Evolutionary conservation across 2,888 invertebrate genomes (phyloP).

Genomic region (Agriotes lineatus): DNA sequence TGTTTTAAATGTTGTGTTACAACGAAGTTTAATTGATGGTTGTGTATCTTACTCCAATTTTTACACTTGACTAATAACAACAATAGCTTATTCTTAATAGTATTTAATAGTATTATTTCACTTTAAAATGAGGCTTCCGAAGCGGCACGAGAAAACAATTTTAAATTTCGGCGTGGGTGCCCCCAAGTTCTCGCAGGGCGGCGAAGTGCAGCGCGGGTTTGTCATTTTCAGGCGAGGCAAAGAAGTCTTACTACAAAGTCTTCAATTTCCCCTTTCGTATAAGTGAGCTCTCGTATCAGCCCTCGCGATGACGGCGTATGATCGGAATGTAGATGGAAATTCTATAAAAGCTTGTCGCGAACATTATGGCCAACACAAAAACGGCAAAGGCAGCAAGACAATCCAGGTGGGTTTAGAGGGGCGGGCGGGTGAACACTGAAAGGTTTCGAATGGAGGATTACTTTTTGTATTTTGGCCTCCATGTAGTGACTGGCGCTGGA

Average conservation of each 20-base stretch:
- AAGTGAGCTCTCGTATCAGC: constrained; percentile 38
- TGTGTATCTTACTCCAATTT: too few relatives aligned
- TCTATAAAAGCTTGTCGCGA: constrained; percentile 34
- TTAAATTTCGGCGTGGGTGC: background rate
- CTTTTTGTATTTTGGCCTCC: too few relatives aligned
- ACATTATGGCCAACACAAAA: constrained; percentile 24
- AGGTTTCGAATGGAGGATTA: too few relatives aligned
- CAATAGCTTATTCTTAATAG: too few relatives aligned
- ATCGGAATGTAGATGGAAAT: constrained; percentile 38
- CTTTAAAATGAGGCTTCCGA: too few relatives aligned
- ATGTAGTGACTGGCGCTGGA: too few relatives aligned
- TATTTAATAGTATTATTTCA: too few relatives aligned
- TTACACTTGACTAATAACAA: too few relatives aligned
- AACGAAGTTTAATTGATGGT: too few relatives aligned
- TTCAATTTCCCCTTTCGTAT: constrained; percentile 36
- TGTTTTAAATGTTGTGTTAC: too few relatives aligned
- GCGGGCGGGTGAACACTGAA: too few relatives aligned
- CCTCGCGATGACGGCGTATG: constrained; percentile 30
- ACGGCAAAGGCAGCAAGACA: constrained; percentile 13
- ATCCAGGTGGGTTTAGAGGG: background rate
- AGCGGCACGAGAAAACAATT: background rate
- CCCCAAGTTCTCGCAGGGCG: background rate
- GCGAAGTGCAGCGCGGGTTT: constrained; percentile 13
- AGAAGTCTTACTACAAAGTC: constrained; percentile 39
- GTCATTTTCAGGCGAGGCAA: constrained; percentile 20